Percentiles rank a stretch among this genome's conserved stretches.
These are phyloP conservation scores for Thaleichthys pacificus DNA, from an alignment of 2,797 vertebrate species.

Conservation along the genomic window DNA sequence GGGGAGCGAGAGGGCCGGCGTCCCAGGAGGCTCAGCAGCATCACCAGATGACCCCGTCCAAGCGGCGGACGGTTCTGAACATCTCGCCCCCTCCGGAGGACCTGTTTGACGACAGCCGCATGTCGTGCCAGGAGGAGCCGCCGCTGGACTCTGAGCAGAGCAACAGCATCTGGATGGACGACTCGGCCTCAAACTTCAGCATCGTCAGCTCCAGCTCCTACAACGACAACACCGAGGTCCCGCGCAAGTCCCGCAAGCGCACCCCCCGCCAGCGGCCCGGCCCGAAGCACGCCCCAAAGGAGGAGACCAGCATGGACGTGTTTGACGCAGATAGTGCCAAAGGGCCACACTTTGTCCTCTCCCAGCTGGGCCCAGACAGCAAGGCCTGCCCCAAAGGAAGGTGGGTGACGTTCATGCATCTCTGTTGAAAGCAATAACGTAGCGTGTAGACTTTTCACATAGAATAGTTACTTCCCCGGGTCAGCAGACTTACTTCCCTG, in stretches of 20 bases:
- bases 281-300: conserved; percentile 81
- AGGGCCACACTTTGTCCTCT: conserved; percentile 98
- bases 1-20: conserved; percentile 54
- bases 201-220: conserved; percentile 92
- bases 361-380: conserved; percentile 93
- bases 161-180: conserved; percentile 98
- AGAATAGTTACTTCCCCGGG: neutral
- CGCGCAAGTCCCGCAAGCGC: conserved; percentile 97
- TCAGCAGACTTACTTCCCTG: neutral
- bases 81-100: conserved; percentile 98
- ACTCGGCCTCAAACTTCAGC: conserved; percentile 98
- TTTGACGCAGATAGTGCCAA: conserved; percentile 99
- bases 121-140: conserved; percentile 95
- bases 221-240: conserved; percentile 99
- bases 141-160: conserved; percentile 94
- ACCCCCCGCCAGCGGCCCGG: conserved; percentile 97
- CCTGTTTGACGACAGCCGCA: conserved; percentile 93
- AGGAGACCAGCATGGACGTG: conserved; percentile 93
- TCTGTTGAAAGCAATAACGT: neutral
- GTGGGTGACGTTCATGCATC: conserved; percentile 56
- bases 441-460: too few relatives aligned
- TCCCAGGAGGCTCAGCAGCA: conserved; percentile 72
- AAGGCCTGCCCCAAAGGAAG: conserved; percentile 91
- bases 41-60: conserved; percentile 90
- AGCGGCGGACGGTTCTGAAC: conserved; percentile 92